A percentile compares a stretch with the other conserved stretches of the same genome.
These are phyloP conservation scores for Sicus ferrugineus DNA, from an alignment of 2,888 invertebrate genomes.

Conservation along the genomic window DNA sequence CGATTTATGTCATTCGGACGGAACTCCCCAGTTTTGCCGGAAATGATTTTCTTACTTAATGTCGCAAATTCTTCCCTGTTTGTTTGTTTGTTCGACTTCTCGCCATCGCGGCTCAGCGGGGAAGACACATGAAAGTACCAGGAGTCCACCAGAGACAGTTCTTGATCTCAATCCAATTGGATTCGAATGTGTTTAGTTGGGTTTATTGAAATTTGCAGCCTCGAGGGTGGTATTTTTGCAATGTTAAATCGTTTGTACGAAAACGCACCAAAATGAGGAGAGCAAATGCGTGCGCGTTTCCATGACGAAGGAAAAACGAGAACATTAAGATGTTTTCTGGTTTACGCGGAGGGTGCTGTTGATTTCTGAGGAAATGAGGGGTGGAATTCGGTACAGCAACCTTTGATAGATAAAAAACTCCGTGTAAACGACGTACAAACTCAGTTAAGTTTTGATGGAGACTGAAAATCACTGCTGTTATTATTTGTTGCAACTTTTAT, in stretches of 20 bases:
- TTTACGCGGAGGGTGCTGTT: neutral
- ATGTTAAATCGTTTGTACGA: slow-evolving; percentile 59
- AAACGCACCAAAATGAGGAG: slow-evolving; percentile 1
- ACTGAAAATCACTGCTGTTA: slow-evolving; percentile 22
- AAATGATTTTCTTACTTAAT: slow-evolving; percentile 24
- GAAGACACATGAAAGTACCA: neutral
- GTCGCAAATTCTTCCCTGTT: neutral
- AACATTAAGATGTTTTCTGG: neutral
- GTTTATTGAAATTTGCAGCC: slow-evolving; percentile 40
- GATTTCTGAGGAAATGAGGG: neutral
- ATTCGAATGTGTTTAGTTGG: slow-evolving; percentile 31
- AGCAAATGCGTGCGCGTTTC: neutral
- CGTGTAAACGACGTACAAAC: no score
- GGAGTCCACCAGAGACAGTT: neutral
- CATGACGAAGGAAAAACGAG: neutral
- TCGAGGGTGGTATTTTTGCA: slow-evolving; percentile 50
- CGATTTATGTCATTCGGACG: slow-evolving; percentile 9
- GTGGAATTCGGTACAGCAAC: neutral
- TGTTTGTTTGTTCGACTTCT: neutral
- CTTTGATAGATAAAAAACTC: neutral
- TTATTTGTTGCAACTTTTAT: slow-evolving; percentile 29
- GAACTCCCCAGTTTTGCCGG: slow-evolving; percentile 8
- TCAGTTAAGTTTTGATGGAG: no score
- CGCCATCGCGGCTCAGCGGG: neutral
- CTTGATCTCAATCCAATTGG: slow-evolving; percentile 25